Evolutionary conservation across 2,113 vertebrate species (phyloP).

Genomic region (Colossoma macropomum): DNA sequence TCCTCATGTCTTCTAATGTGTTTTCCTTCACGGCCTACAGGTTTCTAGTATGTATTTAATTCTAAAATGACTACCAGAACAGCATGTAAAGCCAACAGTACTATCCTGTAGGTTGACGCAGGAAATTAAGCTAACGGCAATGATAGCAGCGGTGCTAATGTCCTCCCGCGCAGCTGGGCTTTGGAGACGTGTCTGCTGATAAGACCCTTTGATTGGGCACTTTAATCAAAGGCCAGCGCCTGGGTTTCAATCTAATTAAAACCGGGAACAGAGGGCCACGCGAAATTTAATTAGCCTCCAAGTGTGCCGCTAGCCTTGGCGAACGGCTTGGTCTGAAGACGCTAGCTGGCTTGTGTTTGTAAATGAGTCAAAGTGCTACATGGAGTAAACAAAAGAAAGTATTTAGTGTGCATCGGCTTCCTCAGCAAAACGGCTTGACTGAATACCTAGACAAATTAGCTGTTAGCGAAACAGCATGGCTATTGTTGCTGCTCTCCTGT

Average conservation of each 20-base stretch:
- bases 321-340: slow-evolving; percentile 33
- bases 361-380: slow-evolving; percentile 23
- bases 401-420: background rate
- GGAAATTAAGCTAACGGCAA: background rate
- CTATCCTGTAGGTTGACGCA: background rate
- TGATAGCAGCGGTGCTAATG: background rate
- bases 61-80: background rate
- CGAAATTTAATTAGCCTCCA: slow-evolving; percentile 67
- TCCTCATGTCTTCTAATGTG: no score
- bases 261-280: slow-evolving; percentile 55
- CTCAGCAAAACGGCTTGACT: background rate
- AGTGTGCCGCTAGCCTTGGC: slow-evolving; percentile 52
- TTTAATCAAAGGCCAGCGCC: slow-evolving; percentile 66
- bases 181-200: background rate
- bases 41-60: no score
- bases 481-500: background rate
- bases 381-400: background rate
- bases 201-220: slow-evolving; percentile 65
- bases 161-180: background rate
- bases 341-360: slow-evolving; percentile 33
- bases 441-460: background rate
- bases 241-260: slow-evolving; percentile 67
- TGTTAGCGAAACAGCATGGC: background rate
- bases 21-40: background rate
- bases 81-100: no score